Evolutionary conservation across 2,888 invertebrate species (phyloP), one percentile per base, ranked within the genome.

Genomic region (Galeruca laticollis): DNA sequence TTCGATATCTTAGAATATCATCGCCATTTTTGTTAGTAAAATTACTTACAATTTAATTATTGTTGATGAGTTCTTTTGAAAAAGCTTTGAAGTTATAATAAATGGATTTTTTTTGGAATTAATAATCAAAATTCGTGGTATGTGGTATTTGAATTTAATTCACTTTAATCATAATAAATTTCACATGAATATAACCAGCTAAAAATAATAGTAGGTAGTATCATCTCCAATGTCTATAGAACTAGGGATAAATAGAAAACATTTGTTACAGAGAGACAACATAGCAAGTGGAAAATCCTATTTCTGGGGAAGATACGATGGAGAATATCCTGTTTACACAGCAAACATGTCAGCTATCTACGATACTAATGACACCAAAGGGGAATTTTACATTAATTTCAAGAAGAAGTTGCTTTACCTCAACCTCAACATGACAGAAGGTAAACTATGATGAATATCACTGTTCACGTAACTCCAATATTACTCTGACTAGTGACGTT

Each of bases 381-480:
- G 90, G 21, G 85, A 86, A 68, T 87, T 91, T 75, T 89, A 87
- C 73, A 79, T 91, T n/a, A 88, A 91, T 81, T 80, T 90, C 21
- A 78, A 84, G 2, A 86, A 89, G 57, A 89, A 89, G 75, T 83
- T 90, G 76, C 87, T 92, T 71, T 88, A 90, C 86, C 87, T 90
- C 86, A 87, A 93, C 86, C 86, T 93, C 80, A 87, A 94, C 87
- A 80, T 93, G 85, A 94, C 92, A 75, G 87, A 89, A 86, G 81
- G 87, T 89, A 74, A 87, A 86, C 75, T 65, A 63, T 63, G 56
- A 54, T 49, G 51, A 67, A 59, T 59, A 61, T 72, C 47, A 40
- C 21, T 15, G 21, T 47, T 35, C 40, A 52, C 15, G 52, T 54
- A n/a, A 37, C 61, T 62, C n/a, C 11, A 57, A 26, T 33, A 47